Evolutionary conservation across 2,888 invertebrate species (phyloP).

Genomic region (Escarpia spicata): DNA sequence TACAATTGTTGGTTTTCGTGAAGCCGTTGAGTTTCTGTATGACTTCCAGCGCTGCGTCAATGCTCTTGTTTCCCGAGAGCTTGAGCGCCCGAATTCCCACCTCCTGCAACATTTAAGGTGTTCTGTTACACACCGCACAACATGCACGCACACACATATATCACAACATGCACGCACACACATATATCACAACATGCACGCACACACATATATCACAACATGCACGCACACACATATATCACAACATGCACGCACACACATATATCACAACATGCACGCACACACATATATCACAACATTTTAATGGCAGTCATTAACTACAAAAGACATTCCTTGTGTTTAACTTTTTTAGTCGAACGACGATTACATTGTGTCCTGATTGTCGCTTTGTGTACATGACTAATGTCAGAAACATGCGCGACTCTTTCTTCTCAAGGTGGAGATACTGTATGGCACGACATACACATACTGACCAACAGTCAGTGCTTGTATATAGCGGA

Average conservation of each 20-base stretch:
- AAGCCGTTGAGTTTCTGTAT: conserved; percentile 27
- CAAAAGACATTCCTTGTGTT: neutral
- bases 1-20: conserved; percentile 10
- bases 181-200: neutral
- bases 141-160: neutral
- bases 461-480: no score
- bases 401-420: neutral
- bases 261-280: no score
- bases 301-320: neutral
- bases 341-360: neutral
- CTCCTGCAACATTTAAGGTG: conserved; percentile 38
- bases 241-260: neutral
- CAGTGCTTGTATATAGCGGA: no score
- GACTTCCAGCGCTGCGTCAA: conserved; percentile 35
- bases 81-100: conserved; percentile 43
- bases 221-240: no score
- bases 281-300: neutral
- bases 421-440: neutral
- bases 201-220: neutral
- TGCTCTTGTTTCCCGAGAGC: conserved; percentile 36
- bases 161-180: neutral
- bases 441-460: no score
- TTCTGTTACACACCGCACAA: neutral
- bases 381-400: neutral
- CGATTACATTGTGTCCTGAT: neutral